Base-by-base conservation (phyloP, 2,888 invertebrate genomes). In the Serripes groenlandicus region DNA sequence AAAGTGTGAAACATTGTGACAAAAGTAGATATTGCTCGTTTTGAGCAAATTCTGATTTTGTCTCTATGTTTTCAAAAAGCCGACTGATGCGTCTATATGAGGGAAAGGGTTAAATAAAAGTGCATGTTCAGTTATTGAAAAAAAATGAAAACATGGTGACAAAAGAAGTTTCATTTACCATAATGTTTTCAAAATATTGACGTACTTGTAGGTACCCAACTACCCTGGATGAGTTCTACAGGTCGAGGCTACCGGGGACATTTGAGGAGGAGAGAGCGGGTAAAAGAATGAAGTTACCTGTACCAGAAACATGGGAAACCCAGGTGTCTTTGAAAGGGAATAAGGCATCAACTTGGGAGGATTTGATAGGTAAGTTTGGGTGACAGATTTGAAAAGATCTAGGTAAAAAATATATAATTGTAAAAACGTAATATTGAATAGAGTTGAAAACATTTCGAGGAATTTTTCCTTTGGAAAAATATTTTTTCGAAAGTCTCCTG, bases 251-350 rank as follows among this genome's bases (percentile, higher is more conserved):
- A 75, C 93, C 94, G 1, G 95, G 95, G 0, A 89, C 89, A 37
- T 95, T 92, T 92, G 95, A 95, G 26, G 91, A 93, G 71, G 92
- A 91, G 75, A 84, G 89, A 58, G 94, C 94, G 15, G 95, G 95
- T 3, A 94, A 95, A 84, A 89, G 95, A 68, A 95, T 95, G 95
- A 95, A 95, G 83, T 91, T 95, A n/a, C 94, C 95, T 3, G 91
- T 92, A 30, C 95, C 95, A 5, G 94, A 95, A 86, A 95, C 95
- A 5, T 95, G 95, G 95, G 95, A 95, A 85, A 95, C 95, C 0
- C 95, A 95, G 88, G 92, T 95, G 54, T 94, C 95, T 1, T 83
- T 93, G 30, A 92, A 94, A 82, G 95, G 95, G 54, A 95, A 95
- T 90, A 95, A 94, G 85, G 94, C 95, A 0, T 82, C 90, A 9